Evolutionary conservation across 2,888 invertebrate species (phyloP), one percentile per base, ranked within the genome.

Genomic region (Lydus trimaculatus): DNA sequence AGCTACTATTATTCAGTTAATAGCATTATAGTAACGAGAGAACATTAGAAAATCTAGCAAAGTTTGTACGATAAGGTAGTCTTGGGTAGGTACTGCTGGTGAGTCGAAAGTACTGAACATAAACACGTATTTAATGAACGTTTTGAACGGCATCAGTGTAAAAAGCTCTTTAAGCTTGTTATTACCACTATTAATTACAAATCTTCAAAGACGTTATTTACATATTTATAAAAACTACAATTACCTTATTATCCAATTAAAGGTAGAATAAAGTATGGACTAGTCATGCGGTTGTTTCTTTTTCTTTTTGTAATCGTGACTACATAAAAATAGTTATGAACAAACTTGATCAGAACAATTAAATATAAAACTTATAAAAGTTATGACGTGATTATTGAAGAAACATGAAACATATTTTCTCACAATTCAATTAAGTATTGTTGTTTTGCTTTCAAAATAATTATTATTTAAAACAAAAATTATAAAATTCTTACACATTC

Each of bases 401-500:
- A 20, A 20, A 52, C 11, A 52, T 23, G 8, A n/a, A 33, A 33
- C 2, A 3, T 4, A 3, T 33, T 39, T 39, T 39, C 39, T 7
- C 39, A 39, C n/a, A 39, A 39, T 39, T 39, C 1, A 33, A 33
- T 33, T n/a, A n/a, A n/a, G n/a, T n/a, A n/a, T n/a, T 9, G 11
- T 33, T 33, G 33, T 11, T 5, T 33, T 33, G 33, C 15, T 39
- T 13, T 39, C n/a, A 39, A 39, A 39, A 39, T 39, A 39, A 7
- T 39, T 15, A 15, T 39, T 39, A 15, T n/a, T 15, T 15, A n/a
- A n/a, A n/a, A n/a, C n/a, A n/a, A n/a, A n/a, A n/a, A n/a, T 3
- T 15, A 39, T 2, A n/a, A 6, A 39, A 15, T 65, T 62, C 25
- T 20, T 31, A 43, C 62, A 65, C 65, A 65, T 69, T 65, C 62